These are phyloP conservation scores for Glaucopsyche alexis DNA, from an alignment of 2,888 invertebrate genomes.

Conservation along the genomic window DNA sequence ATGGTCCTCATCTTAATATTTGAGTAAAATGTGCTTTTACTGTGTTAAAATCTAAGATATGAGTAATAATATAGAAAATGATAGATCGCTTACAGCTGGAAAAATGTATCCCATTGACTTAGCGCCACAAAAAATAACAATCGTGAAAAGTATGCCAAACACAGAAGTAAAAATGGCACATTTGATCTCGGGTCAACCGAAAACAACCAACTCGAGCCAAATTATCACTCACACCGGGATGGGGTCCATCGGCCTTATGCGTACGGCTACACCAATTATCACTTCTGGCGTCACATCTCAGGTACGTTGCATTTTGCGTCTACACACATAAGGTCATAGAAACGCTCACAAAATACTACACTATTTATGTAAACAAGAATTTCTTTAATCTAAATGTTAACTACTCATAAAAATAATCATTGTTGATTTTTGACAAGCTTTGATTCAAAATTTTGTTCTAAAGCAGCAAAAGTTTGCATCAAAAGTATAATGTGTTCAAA, in stretches of 20 bases:
- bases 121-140: conserved; percentile 76
- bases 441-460: not conserved
- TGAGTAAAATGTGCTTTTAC: conserved; percentile 27
- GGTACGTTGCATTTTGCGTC: conserved; percentile 48
- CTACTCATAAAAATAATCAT: not conserved
- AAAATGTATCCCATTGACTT: conserved; percentile 80
- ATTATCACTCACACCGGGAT: conserved; percentile 58
- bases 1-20: conserved; percentile 22
- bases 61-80: conserved; percentile 76
- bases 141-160: conserved; percentile 70
- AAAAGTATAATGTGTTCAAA: conserved; percentile 2
- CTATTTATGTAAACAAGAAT: too few relatives aligned
- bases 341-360: not conserved
- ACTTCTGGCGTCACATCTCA: conserved; percentile 69
- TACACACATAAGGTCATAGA: not conserved
- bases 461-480: not conserved
- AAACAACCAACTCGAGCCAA: conserved; percentile 61
- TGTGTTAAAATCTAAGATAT: conserved; percentile 47
- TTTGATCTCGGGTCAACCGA: conserved; percentile 64
- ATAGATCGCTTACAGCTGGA: conserved; percentile 76
- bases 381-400: too few relatives aligned
- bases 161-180: conserved; percentile 75
- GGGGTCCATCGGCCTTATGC: conserved; percentile 66
- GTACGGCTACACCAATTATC: conserved; percentile 71
- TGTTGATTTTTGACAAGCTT: not conserved